phyloP scores from a whole-genome alignment of 2,113 vertebrate species.

The Puntigrus tetrazona region DNA sequence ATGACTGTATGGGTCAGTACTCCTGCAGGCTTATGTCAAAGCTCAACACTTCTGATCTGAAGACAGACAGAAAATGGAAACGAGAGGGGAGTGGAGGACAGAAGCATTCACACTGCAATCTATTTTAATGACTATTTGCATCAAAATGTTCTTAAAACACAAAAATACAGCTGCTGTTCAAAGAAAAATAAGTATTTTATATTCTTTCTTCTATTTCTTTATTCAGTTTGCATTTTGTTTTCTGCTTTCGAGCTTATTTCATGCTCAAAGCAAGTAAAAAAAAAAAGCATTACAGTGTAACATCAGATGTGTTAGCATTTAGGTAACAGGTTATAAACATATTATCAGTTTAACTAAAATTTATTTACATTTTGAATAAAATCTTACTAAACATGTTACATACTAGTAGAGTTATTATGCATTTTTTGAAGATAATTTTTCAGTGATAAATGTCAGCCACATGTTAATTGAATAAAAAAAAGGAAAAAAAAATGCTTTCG shows the following conservation, averaged over 20 bases:
- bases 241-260: neutral
- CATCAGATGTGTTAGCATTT: no score
- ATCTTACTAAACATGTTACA: no score
- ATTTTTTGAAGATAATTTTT: no score
- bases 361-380: no score
- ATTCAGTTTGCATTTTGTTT: no score
- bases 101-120: slow-evolving; percentile 21
- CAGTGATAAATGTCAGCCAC: no score
- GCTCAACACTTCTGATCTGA: slow-evolving; percentile 83
- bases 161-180: neutral
- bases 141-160: neutral
- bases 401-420: no score
- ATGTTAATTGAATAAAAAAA: neutral
- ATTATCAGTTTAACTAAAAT: no score
- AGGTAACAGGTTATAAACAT: no score
- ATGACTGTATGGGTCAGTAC: slow-evolving; percentile 93
- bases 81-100: slow-evolving; percentile 44
- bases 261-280: neutral
- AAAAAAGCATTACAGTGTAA: neutral
- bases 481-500: neutral
- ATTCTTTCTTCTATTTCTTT: neutral
- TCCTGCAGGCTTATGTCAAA: slow-evolving; percentile 83
- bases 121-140: neutral
- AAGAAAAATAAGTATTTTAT: no score
- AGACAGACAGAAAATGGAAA: slow-evolving; percentile 60